Base-by-base conservation (phyloP, 2,888 invertebrate species). In the Allophyes oxyacanthae region DNA sequence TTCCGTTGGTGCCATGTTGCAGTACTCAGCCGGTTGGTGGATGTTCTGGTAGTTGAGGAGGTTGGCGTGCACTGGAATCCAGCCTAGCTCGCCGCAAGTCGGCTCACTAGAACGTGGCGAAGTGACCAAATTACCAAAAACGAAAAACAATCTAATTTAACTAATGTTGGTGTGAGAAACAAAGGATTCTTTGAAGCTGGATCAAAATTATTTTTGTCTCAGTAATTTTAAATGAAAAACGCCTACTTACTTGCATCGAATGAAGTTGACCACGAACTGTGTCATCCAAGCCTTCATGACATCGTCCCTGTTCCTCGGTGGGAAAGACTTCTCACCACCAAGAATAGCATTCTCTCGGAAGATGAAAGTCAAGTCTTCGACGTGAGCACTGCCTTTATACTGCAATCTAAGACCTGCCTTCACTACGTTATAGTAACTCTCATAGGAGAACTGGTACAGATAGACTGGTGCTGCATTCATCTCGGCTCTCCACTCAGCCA, bases 331-430 rank as follows among this genome's bases (percentile, higher is more conserved):
- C 3, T 57, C 38, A 5, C 62, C 25, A 1, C 62, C 69, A 6
- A 77, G 61, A 30, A 79, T 37, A 1, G 77, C 72, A 57, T 82
- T 81, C 1, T 62, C 57, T 10, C 74, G 64, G 43, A 95, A 94
- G 1, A 94, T 68, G 44, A 89, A 91, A 0, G 90, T 87, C 73
- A 94, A 72, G 68, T 95, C 94, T 64, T 95, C 94, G 6, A 90
- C 87, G 50, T 95, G 94, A 4, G 68, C 55, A 0, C 56, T 49
- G 15, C 92, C 93, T 2, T 85, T 81, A 10, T 91, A 74, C 37
- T 87, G 42, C n/a, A 75, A 26, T 11, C 52, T 62, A 1, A 72
- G 52, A 2, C 50, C 77, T 3, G 48, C 79, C 65, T 91, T 90
- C 25, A 94, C 84, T 0, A 89, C 67, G 0, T 88, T 94, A 58